Evolutionary conservation across 1,140 invertebrate species (phyloP).

Genomic region (Pseudomyrmex concolor): DNA sequence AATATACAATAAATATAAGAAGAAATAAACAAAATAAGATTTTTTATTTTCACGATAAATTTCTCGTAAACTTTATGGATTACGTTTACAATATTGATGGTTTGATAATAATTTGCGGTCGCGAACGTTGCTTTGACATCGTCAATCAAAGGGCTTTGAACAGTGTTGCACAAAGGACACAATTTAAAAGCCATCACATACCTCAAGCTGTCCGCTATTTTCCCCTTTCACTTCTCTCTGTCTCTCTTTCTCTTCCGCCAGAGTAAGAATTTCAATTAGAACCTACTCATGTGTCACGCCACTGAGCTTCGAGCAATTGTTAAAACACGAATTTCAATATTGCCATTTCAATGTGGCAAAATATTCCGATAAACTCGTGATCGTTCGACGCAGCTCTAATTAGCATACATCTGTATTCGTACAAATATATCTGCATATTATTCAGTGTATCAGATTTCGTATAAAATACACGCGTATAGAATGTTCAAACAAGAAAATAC

Average conservation of each 20-base stretch:
- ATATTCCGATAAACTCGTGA: conserved; percentile 13
- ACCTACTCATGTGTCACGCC: conserved; percentile 11
- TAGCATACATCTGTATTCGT: neutral
- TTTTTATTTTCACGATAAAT: neutral
- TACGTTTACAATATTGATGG: conserved; percentile 41
- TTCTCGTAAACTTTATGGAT: conserved; percentile 15
- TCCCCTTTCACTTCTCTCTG: neutral
- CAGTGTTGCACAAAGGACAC: conserved; percentile 53
- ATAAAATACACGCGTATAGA: neutral
- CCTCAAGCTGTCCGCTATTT: conserved; percentile 36
- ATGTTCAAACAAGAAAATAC: neutral
- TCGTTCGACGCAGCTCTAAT: conserved; percentile 4
- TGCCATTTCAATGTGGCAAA: conserved; percentile 36
- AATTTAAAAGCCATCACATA: conserved; percentile 61
- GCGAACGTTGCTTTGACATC: conserved; percentile 58
- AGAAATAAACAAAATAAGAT: no score
- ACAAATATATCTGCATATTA: neutral
- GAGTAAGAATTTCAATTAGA: conserved; percentile 72
- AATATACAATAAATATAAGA: neutral
- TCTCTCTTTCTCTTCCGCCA: neutral
- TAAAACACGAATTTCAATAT: conserved; percentile 44
- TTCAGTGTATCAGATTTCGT: neutral
- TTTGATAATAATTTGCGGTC: conserved; percentile 69
- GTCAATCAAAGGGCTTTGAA: conserved; percentile 62
- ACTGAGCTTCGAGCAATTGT: conserved; percentile 40